A percentile compares a stretch with the other conserved stretches of the same genome.
Conservation (phyloP, 2,888 invertebrate genomes). For the Apantesis nais region DNA sequence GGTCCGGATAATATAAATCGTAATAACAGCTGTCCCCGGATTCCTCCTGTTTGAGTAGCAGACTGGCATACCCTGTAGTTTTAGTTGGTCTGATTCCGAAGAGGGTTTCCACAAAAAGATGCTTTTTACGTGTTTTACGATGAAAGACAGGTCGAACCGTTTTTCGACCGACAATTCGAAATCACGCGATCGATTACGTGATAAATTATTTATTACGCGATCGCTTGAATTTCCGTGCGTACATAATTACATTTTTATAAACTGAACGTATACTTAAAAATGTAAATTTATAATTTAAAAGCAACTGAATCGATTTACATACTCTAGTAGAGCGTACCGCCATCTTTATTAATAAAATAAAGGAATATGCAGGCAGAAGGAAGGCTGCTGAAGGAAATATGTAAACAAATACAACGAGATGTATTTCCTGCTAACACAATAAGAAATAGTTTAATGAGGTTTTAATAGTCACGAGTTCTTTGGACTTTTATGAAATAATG, state of each 20-base stretch:
- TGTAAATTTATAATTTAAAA: no score
- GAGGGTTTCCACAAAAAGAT: no score
- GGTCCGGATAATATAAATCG: no score
- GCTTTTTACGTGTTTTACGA: no score
- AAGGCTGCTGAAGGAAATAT: not conserved
- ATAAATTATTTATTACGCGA: not conserved
- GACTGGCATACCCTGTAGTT: no score
- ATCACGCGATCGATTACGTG: no score
- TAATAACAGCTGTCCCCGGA: no score
- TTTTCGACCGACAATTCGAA: no score
- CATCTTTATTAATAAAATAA: not conserved
- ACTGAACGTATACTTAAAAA: not conserved
- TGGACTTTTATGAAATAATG: not conserved
- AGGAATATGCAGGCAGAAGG: not conserved
- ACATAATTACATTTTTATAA: not conserved
- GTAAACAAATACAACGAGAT: not conserved
- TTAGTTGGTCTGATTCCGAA: no score
- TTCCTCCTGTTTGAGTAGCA: no score
- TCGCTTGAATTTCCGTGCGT: not conserved
- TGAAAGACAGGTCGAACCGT: not conserved
- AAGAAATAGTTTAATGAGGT: not conserved
- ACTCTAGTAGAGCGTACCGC: no score
- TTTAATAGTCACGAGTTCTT: not conserved
- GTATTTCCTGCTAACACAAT: not conserved
- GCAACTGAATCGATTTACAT: no score